Conservation (phyloP, 1,140 invertebrate species). For the Holcopasites calliopsidis region DNA sequence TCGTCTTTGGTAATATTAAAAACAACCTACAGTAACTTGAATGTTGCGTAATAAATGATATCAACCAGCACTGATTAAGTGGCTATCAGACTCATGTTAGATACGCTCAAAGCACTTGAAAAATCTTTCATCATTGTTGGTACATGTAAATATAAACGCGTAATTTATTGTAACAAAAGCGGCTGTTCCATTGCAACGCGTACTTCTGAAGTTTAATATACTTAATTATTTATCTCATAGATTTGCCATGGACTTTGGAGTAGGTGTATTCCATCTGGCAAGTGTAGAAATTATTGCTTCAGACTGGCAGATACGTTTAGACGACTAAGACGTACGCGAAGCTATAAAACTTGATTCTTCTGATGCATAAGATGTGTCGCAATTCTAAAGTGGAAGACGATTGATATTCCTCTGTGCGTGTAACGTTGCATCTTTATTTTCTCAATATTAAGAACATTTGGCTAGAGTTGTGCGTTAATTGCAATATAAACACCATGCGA, state of each 20-base stretch:
- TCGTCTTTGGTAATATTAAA: background rate
- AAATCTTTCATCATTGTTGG: too few species aligned
- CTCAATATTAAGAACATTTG: background rate
- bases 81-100: background rate
- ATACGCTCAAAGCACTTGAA: background rate
- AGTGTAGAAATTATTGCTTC: conserved; percentile 19
- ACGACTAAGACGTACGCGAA: background rate
- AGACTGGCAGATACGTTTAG: conserved; percentile 8
- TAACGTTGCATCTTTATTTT: background rate
- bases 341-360: background rate
- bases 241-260: conserved; percentile 48
- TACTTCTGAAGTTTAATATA: background rate
- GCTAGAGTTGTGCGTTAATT: background rate
- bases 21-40: background rate
- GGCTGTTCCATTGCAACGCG: background rate
- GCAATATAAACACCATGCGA: conserved; percentile 47
- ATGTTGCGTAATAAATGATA: background rate
- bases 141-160: background rate
- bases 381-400: background rate
- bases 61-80: background rate
- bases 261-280: conserved; percentile 9
- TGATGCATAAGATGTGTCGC: background rate
- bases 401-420: background rate
- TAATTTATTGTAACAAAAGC: conserved; percentile 11
- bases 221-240: conserved; percentile 21